Conservation (phyloP, 2,888 invertebrate genomes). For the Dynastes tityus region DNA sequence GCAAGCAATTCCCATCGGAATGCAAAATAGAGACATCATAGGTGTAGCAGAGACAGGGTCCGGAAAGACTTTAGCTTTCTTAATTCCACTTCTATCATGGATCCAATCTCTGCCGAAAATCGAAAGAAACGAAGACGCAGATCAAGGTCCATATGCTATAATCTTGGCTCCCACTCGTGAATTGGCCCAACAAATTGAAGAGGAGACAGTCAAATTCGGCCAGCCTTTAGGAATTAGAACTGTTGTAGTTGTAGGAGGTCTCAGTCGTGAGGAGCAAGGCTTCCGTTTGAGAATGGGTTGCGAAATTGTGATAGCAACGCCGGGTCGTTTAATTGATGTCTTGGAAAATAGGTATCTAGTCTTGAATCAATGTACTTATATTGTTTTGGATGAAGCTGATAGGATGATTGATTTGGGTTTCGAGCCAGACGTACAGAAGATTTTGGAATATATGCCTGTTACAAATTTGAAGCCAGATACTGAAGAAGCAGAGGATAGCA, state of each 20-base stretch:
- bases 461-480: slow-evolving; percentile 98
- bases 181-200: slow-evolving; percentile 99
- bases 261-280: slow-evolving; percentile 98
- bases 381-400: slow-evolving; percentile 97
- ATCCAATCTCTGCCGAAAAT: slow-evolving; percentile 98
- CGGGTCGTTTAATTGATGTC: slow-evolving; percentile 99
- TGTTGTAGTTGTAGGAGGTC: slow-evolving; percentile 97
- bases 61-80: slow-evolving; percentile 98
- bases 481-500: slow-evolving; percentile 94
- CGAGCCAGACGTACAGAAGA: slow-evolving; percentile 98
- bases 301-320: slow-evolving; percentile 99
- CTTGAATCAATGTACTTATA: slow-evolving; percentile 97
- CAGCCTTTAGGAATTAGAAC: slow-evolving; percentile 89
- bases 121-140: slow-evolving; percentile 90
- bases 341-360: slow-evolving; percentile 98
- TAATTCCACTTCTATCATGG: slow-evolving; percentile 97
- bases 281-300: slow-evolving; percentile 96
- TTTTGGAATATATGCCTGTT: slow-evolving; percentile 98
- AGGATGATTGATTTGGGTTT: slow-evolving; percentile 99
- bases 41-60: slow-evolving; percentile 98
- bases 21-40: slow-evolving; percentile 96
- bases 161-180: slow-evolving; percentile 99
- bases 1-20: slow-evolving; percentile 98
- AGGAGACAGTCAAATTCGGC: slow-evolving; percentile 98
- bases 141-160: slow-evolving; percentile 98